Evolutionary conservation across 2,113 vertebrate genomes (phyloP), one percentile per base, ranked within the genome.

Genomic region (Nothoprocta perdicaria): DNA sequence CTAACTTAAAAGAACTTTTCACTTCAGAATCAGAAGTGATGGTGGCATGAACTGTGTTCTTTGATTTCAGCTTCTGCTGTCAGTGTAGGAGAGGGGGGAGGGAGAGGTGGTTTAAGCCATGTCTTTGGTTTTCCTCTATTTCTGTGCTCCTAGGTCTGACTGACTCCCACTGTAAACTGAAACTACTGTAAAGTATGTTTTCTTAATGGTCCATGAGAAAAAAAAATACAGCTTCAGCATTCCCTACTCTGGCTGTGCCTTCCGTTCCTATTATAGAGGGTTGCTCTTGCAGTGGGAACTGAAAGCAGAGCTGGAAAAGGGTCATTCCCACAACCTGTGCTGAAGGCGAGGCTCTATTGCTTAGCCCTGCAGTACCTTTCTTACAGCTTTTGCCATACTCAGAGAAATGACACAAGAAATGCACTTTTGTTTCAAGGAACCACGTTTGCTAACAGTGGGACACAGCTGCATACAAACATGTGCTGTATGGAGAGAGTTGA

Each of bases 171-270:
- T 85, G 82, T 91, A 92, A 92, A 83, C 33, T 62, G 68, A 94
- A 55, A 91, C 33, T n/a, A 77, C 76, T 85, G 71, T 77, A 46
- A 91, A 87, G 72, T 83, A 31, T 84, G 52, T 90, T 92, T 94
- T 88, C 65, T 90, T 88, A 96, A 92, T 81, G 43, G 52, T 14
- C 77, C 38, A 6, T 65, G 77, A 86, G 21, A 65, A 93, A 95
- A 88, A 38, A 86, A 93, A 94, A 94, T 72, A 87, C 40, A 75
- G 27, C 86, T 94, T 90, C 90, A 88, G 46, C 77, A 81, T 82
- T 96, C 73, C 38, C 46, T 93, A 43, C 61, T 74, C 65, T 78
- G 14, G 16, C 80, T 33, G 11, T 35, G 29, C 35, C 93, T 82
- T 92, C 87, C 87, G 31, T 88, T 91, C 55, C 76, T 9, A 10